Evolutionary conservation across 2,888 invertebrate genomes (phyloP).

Genomic region (Atrina japonica): DNA sequence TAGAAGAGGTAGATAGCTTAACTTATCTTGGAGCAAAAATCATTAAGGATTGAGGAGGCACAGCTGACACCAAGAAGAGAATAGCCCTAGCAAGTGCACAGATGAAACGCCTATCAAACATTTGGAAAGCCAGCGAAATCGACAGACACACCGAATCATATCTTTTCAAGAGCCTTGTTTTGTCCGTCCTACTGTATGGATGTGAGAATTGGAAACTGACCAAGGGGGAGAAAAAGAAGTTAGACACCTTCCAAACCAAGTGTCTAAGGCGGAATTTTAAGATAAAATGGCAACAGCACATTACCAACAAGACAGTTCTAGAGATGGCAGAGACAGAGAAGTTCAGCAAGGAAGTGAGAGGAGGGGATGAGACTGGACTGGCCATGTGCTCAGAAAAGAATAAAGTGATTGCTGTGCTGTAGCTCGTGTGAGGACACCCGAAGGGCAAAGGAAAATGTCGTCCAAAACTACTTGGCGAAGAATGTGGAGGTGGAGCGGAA

Average conservation of each 20-base stretch:
- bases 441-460: conserved; percentile 4
- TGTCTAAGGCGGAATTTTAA: not conserved
- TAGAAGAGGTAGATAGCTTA: no score
- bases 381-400: conserved; percentile 26
- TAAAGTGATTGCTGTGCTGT: conserved; percentile 19
- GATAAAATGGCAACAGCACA: conserved; percentile 15
- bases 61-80: conserved; percentile 7
- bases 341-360: conserved; percentile 19
- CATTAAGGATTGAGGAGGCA: not conserved
- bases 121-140: not conserved
- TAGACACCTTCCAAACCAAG: not conserved
- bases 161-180: conserved; percentile 11
- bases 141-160: not conserved
- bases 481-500: conserved; percentile 19
- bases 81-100: not conserved
- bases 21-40: not conserved
- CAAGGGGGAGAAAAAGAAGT: not conserved
- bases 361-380: conserved; percentile 24
- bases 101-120: not conserved
- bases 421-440: conserved; percentile 8
- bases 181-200: not conserved
- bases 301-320: conserved; percentile 14
- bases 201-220: conserved; percentile 4
- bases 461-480: conserved; percentile 10
- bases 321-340: conserved; percentile 10